phyloP scores from a whole-genome alignment of 1,140 invertebrate species.

The Lordiphosa stackelbergi region DNA sequence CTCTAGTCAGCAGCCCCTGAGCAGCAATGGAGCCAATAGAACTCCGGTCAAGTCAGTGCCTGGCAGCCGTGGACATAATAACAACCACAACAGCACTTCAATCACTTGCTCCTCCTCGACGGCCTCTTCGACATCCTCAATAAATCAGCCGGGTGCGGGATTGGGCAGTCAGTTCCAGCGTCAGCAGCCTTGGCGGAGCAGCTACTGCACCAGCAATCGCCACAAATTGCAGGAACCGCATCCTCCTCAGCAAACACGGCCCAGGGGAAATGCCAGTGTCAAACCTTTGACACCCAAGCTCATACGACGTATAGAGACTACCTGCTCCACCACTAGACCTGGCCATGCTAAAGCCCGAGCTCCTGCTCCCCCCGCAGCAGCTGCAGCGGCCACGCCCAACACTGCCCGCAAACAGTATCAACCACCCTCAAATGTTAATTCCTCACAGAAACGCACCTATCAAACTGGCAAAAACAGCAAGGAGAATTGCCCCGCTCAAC shows the following conservation, averaged over 20 bases:
- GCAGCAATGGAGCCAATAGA: slow-evolving; percentile 36
- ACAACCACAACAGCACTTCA: slow-evolving; percentile 29
- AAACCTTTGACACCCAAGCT: slow-evolving; percentile 72
- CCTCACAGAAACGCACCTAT: slow-evolving; percentile 68
- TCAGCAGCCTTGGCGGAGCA: slow-evolving; percentile 69
- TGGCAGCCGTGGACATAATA: slow-evolving; percentile 17
- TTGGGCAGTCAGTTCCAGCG: slow-evolving; percentile 37
- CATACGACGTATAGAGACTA: slow-evolving; percentile 65
- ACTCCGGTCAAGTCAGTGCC: slow-evolving; percentile 33
- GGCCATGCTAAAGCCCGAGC: slow-evolving; percentile 52
- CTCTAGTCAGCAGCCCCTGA: slow-evolving; percentile 30
- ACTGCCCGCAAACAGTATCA: slow-evolving; percentile 54
- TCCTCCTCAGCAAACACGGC: slow-evolving; percentile 22
- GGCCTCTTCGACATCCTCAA: slow-evolving; percentile 51
- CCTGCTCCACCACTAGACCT: slow-evolving; percentile 31
- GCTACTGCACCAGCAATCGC: slow-evolving; percentile 57
- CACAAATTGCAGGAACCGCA: slow-evolving; percentile 24
- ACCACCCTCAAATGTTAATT: slow-evolving; percentile 9
- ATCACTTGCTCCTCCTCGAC: slow-evolving; percentile 42
- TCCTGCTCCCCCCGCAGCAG: slow-evolving; percentile 35
- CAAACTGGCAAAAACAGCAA: slow-evolving; percentile 54
- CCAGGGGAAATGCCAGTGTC: slow-evolving; percentile 29
- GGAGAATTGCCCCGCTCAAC: slow-evolving; percentile 63
- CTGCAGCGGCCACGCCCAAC: slow-evolving; percentile 12
- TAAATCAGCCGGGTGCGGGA: slow-evolving; percentile 42